phyloP scores from a whole-genome alignment of 2,888 invertebrate genomes.

The Gisinianus flammeolus region DNA sequence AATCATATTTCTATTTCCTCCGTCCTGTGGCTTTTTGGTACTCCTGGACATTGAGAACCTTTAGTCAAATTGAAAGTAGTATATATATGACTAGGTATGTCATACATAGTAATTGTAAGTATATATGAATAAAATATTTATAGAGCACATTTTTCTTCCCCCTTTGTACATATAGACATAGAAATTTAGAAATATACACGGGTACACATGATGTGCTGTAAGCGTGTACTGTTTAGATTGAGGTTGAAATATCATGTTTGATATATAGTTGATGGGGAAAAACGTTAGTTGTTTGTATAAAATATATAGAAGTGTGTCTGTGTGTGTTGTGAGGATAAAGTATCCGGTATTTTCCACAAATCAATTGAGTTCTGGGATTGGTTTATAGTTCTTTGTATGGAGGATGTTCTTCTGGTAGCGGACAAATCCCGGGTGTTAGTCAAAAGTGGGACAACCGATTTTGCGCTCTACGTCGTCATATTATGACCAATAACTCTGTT shows the following conservation, averaged over 20 bases:
- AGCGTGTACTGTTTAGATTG: not conserved
- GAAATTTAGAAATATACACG: too few relatives aligned
- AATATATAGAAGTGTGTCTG: too few relatives aligned
- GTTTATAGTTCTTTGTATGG: not conserved
- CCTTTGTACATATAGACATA: not conserved
- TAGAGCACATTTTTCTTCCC: not conserved
- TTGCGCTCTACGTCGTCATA: conserved; percentile 20
- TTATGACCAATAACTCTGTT: conserved; percentile 33
- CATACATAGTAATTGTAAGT: not conserved
- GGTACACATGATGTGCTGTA: too few relatives aligned
- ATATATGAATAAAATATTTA: not conserved
- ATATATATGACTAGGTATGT: too few relatives aligned
- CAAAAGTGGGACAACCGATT: conserved; percentile 35
- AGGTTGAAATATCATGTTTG: not conserved
- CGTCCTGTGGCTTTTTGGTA: not conserved
- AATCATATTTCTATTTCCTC: not conserved
- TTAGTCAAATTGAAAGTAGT: not conserved
- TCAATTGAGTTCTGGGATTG: conserved; percentile 28
- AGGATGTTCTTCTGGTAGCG: conserved; percentile 38
- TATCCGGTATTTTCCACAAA: not conserved
- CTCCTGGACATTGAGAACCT: not conserved
- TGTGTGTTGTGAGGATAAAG: too few relatives aligned
- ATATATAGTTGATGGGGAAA: not conserved
- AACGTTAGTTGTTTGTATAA: not conserved
- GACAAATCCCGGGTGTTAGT: conserved; percentile 46